phyloP scores from a whole-genome alignment of 2,113 vertebrate species.

The Grallaria varia region DNA sequence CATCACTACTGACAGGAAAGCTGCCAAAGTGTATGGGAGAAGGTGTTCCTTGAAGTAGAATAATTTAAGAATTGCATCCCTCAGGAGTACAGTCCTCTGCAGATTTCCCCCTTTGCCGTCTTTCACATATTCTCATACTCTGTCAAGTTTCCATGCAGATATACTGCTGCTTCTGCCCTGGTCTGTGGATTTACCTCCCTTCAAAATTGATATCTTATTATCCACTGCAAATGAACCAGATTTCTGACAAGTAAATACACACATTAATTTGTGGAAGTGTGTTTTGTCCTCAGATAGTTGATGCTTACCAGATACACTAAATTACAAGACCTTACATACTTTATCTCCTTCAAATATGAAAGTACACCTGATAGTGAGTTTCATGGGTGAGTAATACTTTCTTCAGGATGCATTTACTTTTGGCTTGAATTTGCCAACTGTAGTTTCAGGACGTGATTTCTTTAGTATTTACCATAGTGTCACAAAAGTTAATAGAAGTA shows the following conservation, averaged over 20 bases:
- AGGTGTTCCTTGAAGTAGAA: conserved; percentile 39
- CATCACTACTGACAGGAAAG: conserved; percentile 29
- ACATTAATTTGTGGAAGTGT: neutral
- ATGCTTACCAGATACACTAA: neutral
- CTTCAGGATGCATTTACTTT: neutral
- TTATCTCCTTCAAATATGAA: neutral
- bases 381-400: neutral
- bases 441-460: neutral
- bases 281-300: neutral
- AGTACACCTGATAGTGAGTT: neutral
- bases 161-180: neutral
- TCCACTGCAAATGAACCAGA: neutral
- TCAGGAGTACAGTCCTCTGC: neutral
- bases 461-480: neutral
- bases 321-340: neutral
- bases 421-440: neutral
- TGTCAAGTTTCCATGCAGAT: neutral
- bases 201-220: neutral
- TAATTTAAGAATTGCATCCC: neutral
- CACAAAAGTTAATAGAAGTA: conserved; percentile 27
- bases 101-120: neutral
- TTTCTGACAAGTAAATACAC: neutral
- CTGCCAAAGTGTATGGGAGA: conserved; percentile 24
- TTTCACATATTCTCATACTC: neutral
- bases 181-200: neutral